Percentiles rank a stretch among this genome's conserved stretches.
These are phyloP conservation scores for Saccopteryx bilineata DNA, from an alignment of 2,113 vertebrate genomes.

Conservation along the genomic window DNA sequence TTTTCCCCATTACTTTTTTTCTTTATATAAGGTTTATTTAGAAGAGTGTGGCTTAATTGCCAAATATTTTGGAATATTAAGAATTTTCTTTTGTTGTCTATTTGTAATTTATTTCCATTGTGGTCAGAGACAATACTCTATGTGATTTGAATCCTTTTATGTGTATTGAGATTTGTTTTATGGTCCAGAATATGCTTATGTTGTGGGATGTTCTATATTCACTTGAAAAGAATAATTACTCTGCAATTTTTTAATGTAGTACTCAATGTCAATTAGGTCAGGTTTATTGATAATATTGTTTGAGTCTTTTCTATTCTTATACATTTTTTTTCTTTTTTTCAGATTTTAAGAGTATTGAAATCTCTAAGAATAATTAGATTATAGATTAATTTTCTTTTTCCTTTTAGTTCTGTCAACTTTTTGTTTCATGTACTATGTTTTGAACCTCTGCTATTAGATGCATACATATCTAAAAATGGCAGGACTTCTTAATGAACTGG, in stretches of 20 bases:
- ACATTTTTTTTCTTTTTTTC: not conserved
- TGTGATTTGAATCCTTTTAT: not conserved
- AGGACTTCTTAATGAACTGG: not conserved
- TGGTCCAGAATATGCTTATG: not conserved
- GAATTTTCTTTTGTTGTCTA: conserved; percentile 12
- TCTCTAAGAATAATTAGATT: not conserved
- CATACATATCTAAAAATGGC: not conserved
- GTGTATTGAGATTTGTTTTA: conserved; percentile 28
- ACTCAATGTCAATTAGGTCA: not conserved
- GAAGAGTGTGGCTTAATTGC: not conserved
- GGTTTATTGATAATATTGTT: not conserved
- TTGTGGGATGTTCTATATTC: not conserved
- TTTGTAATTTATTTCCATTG: conserved; percentile 25
- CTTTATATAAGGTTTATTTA: conserved; percentile 10
- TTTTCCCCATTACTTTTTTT: not conserved
- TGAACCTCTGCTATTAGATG: not conserved
- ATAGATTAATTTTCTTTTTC: not conserved
- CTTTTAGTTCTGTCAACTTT: not conserved
- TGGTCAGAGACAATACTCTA: not conserved
- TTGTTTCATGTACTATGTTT: not conserved
- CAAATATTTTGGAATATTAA: not conserved
- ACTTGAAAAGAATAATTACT: conserved; percentile 13
- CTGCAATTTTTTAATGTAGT: not conserved
- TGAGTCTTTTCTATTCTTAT: not conserved
- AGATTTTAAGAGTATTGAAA: conserved; percentile 25